phyloP scores from a whole-genome alignment of 92 coral and sea anemone genomes.

The Porites divaricata region DNA sequence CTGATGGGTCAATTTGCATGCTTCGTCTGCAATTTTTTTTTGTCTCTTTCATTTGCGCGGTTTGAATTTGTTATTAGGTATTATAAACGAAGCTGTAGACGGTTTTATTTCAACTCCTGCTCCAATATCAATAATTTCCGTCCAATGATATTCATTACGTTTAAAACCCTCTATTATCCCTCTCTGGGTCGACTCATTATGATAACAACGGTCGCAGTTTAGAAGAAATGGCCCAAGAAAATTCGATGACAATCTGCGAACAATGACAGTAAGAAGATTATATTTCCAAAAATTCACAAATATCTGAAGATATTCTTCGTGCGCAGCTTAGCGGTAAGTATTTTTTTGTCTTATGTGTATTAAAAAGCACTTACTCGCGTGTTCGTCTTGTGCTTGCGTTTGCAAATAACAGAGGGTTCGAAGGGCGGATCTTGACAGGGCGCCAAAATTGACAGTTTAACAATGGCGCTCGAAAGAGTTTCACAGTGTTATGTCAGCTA shows the following conservation, averaged over 20 bases:
- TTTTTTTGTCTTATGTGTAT: not conserved
- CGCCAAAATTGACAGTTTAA: slow-evolving; percentile 66
- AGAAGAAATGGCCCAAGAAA: slow-evolving; percentile 19
- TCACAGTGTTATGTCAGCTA: slow-evolving; percentile 13
- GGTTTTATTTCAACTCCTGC: not conserved
- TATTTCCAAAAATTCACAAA: not conserved
- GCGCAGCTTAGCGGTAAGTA: not conserved
- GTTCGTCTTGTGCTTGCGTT: slow-evolving; percentile 14
- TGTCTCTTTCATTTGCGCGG: not conserved
- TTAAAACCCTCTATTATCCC: slow-evolving; percentile 12
- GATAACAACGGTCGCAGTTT: slow-evolving; percentile 1
- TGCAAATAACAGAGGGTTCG: slow-evolving; percentile 49
- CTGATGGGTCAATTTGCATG: not conserved
- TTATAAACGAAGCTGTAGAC: not conserved
- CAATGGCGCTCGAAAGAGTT: slow-evolving; percentile 38
- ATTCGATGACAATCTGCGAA: slow-evolving; percentile 8
- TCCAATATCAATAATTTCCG: slow-evolving; percentile 11
- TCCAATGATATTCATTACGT: slow-evolving; percentile 4
- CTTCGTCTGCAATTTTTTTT: not conserved
- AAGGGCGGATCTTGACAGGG: slow-evolving; percentile 57
- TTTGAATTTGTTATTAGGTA: not conserved
- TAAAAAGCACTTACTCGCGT: not conserved
- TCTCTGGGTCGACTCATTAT: slow-evolving; percentile 14
- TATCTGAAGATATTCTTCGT: not conserved
- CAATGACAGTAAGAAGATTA: slow-evolving; percentile 10